Conservation (phyloP, 2,113 vertebrate species). For the Neogale vison region DNA sequence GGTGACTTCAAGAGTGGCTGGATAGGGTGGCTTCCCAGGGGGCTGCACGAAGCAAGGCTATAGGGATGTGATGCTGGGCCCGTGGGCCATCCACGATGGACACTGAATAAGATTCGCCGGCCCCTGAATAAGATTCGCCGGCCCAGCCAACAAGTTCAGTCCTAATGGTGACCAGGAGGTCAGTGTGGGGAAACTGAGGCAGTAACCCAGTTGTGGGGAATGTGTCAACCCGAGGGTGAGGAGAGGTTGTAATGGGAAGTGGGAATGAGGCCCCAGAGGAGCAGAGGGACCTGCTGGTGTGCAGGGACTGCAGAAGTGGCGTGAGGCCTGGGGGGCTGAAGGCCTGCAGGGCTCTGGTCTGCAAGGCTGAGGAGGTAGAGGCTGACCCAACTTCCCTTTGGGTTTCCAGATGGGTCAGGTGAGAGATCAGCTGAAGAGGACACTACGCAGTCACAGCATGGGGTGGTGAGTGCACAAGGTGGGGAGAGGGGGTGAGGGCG, state of each 20-base stretch:
- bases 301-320: background rate
- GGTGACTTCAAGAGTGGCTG: background rate
- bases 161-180: background rate
- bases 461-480: conserved; percentile 87
- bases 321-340: background rate
- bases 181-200: background rate
- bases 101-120: background rate
- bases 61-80: background rate
- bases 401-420: conserved; percentile 81
- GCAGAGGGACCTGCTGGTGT: background rate
- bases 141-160: background rate
- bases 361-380: background rate
- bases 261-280: background rate
- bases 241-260: background rate
- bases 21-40: background rate
- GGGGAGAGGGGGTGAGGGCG: fast-evolving
- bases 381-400: conserved; percentile 36
- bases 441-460: conserved; percentile 86
- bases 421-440: conserved; percentile 87
- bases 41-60: background rate
- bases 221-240: background rate
- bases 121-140: background rate
- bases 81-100: background rate
- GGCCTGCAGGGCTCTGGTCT: background rate
- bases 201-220: background rate